Base-by-base conservation (phyloP, 1,140 invertebrate genomes). In the Drosophila virilis region DNA sequence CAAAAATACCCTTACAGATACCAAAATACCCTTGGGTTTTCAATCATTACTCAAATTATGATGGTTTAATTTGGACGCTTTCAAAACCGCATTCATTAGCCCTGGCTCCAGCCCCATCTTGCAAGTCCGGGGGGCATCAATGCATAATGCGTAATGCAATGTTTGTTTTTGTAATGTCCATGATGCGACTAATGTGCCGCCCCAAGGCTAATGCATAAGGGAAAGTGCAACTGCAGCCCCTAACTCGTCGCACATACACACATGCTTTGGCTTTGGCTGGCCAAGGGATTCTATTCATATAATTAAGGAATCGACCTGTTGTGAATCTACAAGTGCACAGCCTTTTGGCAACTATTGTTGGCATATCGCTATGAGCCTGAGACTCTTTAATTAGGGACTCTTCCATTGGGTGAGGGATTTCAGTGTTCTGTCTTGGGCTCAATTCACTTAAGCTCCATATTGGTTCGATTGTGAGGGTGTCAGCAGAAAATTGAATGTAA, bases 1-100 rank as follows among this genome's bases (percentile, higher is more conserved):
- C 15, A 8, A 13, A 58, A 70, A 69, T 69, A 69, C 70, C 64
- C 70, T 67, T 73, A 64, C 77, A 72, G 57, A 71, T 64, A 46
- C 40, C 40, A 17, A 70, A 55, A 88, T 82, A 88, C 83, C 83
- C 83, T 82, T 88, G 83, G 83, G 83, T 86, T 86, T 86, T 86
- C 83, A 86, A 86, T 86, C 83, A 86, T 86, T 83, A 88, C 83
- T 83, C 76, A 86, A 86, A 88, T 86, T 86, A 86, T 88, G 76
- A 86, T 79, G 82, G 81, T 86, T 85, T 86, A 86, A 85, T 85
- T 85, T 82, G 68, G 69, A 40, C 72, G 82, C 82, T 85, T 59
- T 62, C 60, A 15, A 59, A 78, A 73, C 82, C 76, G 79, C 76
- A 82, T 71, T 86, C 83, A 79, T 86, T 88, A 86, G 75, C 64